Conservation (phyloP, 2,888 invertebrate species). For the Dasysyrphus albostriatus region DNA sequence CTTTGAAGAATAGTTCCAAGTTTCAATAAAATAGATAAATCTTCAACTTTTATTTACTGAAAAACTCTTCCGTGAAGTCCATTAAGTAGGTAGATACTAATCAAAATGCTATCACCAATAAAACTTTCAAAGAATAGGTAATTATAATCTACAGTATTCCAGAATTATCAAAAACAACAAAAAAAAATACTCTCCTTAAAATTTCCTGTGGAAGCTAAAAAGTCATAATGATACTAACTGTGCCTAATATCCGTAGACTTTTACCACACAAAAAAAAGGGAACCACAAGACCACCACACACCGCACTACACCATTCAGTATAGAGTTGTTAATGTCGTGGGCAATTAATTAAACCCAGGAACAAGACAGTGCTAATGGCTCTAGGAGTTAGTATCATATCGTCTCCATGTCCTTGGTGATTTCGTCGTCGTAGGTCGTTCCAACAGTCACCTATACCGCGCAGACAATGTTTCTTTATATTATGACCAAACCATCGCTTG, state of each 20-base stretch:
- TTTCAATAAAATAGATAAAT: too few species aligned
- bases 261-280: constrained; percentile 29
- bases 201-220: background rate
- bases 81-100: background rate
- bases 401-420: constrained; percentile 16
- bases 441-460: constrained; percentile 1
- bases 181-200: constrained; percentile 1
- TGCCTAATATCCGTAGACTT: constrained; percentile 12
- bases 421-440: background rate
- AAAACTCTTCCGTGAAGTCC: background rate
- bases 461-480: constrained; percentile 34
- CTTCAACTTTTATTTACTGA: too few species aligned
- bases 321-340: constrained; percentile 51
- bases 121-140: background rate
- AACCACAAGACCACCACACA: constrained; percentile 20
- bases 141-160: constrained; percentile 14
- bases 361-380: constrained; percentile 65
- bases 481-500: constrained; percentile 51
- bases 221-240: constrained; percentile 4
- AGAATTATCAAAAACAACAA: background rate
- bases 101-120: background rate
- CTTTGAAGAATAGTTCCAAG: too few species aligned
- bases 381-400: constrained; percentile 11
- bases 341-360: constrained; percentile 67
- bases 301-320: constrained; percentile 3